Evolutionary conservation across 2,888 invertebrate genomes (phyloP), one percentile per base, ranked within the genome.

Genomic region (Leptopilina drosophilae): DNA sequence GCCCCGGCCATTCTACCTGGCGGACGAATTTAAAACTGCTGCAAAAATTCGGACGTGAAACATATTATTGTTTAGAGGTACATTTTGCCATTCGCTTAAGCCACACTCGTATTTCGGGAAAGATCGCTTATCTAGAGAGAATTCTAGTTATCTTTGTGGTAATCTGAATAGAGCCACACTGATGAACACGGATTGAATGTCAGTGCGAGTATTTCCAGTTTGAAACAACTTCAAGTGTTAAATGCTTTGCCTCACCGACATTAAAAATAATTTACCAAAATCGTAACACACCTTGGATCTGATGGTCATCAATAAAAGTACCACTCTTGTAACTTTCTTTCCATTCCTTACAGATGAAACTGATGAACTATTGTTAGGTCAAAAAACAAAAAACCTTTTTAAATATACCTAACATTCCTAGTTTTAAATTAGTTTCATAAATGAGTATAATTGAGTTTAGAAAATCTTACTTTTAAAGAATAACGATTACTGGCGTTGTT

Each of bases 11-110:
- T 56, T 62, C 62, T 62, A 80, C 84, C 73, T 75, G 81, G 81
- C 82, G 69, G 83, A 84, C 85, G 85, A 86, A 91, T 91, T 91
- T 90, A 89, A 91, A 91, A 90, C 90, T 88, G 85, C 86, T 87
- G 80, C 79, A 26, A 73, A 73, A 73, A 53, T 73, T 56, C n/a
- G n/a, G 42, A 42, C 56, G 53, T 33, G 33, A 73, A 73, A 33
- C 53, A 73, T 56, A 73, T 49, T 11, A 26, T 53, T n/a, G 33
- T 26, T 62, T 9, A 33, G 14, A 7, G 73, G 53, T 73, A 53
- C 56, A 33, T 56, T 53, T 49, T 33, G 73, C 53, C 73, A 33
- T 56, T 56, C 56, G 64, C 59, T 64, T 40, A 64, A 56, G 76
- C 59, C 59, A 49, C 11, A 14, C 42, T n/a, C 15, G n/a, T 56